Base-by-base conservation (phyloP, 2,113 vertebrate genomes). In the Butastur rufipennis region DNA sequence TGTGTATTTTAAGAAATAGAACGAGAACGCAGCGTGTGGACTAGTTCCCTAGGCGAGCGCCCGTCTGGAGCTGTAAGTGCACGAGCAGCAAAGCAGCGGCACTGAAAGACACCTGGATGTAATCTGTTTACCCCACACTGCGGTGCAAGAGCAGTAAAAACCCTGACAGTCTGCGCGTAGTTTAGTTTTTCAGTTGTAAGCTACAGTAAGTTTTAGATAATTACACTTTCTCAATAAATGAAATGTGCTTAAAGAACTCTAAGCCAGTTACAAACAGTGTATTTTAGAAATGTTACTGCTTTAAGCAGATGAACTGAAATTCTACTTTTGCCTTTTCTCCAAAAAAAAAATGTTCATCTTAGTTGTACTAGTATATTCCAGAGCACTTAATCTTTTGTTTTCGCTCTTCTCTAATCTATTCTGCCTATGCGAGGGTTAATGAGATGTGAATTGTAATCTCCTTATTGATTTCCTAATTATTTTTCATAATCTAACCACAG, bases 391-490 rank as follows among this genome's bases (percentile, higher is more conserved):
- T 75, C 86, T 93, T 81, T 86, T 90, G 58, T 36, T 94, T 84
- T 92, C 65, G 43, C 58, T 93, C n/a, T 81, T 84, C 73, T 85
- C 55, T 83, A 55, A 94, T 82, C 72, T 93, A 1, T 87, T 74
- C 68, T 90, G 86, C 47, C 58, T 86, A 8, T 78, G 82, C 90
- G 56, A 88, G 47, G 86, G 94, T 86, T 95, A 95, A 95, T 95
- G 88, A 93, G 75, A 93, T 91, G 90, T 81, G 80, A 91, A 93
- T 91, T 84, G 72, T 92, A 95, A 95, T 92, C 71, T 96, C 80
- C 82, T 88, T 90, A 86, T 81, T 94, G 80, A 87, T 96, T 97
- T 95, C 71, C 93, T 86, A 78, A 94, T 97, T 92, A 94, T 88
- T 95, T 95, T 86, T 90, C 90, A 82, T 96, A 93, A 86, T 88